Conservation (phyloP, 2,113 vertebrate species). For the Leptobrachium leishanense region DNA sequence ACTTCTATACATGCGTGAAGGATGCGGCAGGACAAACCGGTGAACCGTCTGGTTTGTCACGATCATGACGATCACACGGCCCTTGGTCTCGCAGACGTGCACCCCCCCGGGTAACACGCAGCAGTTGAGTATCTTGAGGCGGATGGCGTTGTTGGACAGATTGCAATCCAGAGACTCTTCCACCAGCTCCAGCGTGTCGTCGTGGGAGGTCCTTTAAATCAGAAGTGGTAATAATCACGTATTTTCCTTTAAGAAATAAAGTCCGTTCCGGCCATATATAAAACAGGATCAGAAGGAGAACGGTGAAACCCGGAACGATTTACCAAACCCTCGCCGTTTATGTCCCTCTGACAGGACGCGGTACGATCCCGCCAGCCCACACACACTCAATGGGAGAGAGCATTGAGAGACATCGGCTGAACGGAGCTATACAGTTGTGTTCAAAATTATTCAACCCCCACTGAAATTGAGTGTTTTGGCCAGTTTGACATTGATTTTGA, state of each 20-base stretch:
- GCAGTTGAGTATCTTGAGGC: slow-evolving; percentile 78
- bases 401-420: no score
- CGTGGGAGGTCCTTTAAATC: slow-evolving; percentile 75
- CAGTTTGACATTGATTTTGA: no score
- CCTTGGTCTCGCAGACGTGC: slow-evolving; percentile 81
- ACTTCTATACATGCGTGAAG: slow-evolving; percentile 82
- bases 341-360: no score
- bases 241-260: slow-evolving; percentile 2
- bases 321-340: no score
- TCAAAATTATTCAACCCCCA: no score
- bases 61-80: slow-evolving; percentile 79
- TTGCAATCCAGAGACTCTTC: slow-evolving; percentile 88
- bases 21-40: slow-evolving; percentile 84
- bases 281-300: no score
- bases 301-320: no score
- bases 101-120: slow-evolving; percentile 80
- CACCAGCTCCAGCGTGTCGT: slow-evolving; percentile 79
- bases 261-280: no score
- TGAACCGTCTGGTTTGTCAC: slow-evolving; percentile 85
- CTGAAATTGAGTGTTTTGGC: no score
- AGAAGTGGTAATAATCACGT: slow-evolving; percentile 8
- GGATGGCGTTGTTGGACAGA: slow-evolving; percentile 81
- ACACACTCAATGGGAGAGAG: no score
- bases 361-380: no score
- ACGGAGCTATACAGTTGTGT: no score